Evolutionary conservation across 2,113 vertebrate genomes (phyloP), one percentile per base, ranked within the genome.

Genomic region (Turdus rufiventris): DNA sequence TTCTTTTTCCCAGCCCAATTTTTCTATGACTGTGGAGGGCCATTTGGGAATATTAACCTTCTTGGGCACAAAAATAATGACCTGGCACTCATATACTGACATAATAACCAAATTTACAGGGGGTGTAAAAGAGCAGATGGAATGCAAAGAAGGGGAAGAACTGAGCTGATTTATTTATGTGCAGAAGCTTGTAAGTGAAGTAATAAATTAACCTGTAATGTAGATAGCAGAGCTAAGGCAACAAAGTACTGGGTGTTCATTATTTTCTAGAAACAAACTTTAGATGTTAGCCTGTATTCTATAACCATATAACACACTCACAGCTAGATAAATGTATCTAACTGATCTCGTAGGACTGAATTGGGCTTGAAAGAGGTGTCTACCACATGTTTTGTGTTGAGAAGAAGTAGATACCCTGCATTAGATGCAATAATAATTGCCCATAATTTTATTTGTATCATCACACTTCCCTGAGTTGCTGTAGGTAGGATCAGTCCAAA

Each of bases 351-450:
- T 40, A 71, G 48, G 51, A 57, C 34, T 17, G 2, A 23, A 28
- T 14, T 53, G 25, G 56, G 5, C 19, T 61, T 34, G 12, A 38
- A 83, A 48, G 10, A 26, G 5, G 5, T 18, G 15, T 5, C 16
- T 9, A 17, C 6, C 8, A 16, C 0, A 0, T 21, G 19, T 33
- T 60, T 42, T 7, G 0, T 40, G 40, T 45, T 63, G 36, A 83
- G 14, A 51, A 28, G 5, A 14, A 6, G 2, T 60, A 17, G 7
- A 11, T 75, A 18, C 16, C 51, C 20, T 38, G 8, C 12, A 33
- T 54, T 74, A 21, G 5, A 34, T 16, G 47, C 13, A 8, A 31
- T 23, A 11, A 6, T 36, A 76, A 26, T 28, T 87, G 12, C 20
- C 19, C 7, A 3, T 6, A 1, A 25, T n/a, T 47, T 57, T 82